A percentile compares a stretch with the other conserved stretches of the same genome.
Evolutionary conservation across 2,888 invertebrate species (phyloP).

Genomic region (Sminthurinus aureus): DNA sequence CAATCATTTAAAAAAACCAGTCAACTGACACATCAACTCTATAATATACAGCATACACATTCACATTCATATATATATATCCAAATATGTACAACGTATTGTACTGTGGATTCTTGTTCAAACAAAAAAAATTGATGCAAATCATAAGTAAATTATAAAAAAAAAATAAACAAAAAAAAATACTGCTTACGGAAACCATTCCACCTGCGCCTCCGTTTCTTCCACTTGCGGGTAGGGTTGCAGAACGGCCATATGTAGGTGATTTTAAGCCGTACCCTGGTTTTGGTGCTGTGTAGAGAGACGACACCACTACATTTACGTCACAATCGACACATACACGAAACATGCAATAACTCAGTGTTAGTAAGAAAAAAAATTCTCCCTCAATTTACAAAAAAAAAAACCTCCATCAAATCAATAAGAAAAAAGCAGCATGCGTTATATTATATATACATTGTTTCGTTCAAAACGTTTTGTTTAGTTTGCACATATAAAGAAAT

Average conservation of each 20-base stretch:
- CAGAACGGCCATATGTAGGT: conserved; percentile 55
- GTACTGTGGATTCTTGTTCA: neutral
- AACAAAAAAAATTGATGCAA: conserved; percentile 5
- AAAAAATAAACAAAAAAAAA: conserved; percentile 10
- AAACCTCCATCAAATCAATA: neutral
- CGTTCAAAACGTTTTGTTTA: too few species aligned
- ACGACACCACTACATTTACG: conserved; percentile 66
- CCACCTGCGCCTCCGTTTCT: conserved; percentile 64
- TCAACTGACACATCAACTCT: neutral
- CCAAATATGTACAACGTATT: neutral
- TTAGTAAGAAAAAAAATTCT: conserved; percentile 43
- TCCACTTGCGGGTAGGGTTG: conserved; percentile 75
- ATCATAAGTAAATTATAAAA: conserved; percentile 7
- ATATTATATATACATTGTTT: neutral
- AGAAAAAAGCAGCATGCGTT: conserved; percentile 10
- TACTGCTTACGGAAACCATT: conserved; percentile 57
- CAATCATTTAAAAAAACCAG: neutral
- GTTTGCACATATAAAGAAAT: too few species aligned
- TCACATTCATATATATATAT: conserved; percentile 9
- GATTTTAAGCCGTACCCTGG: conserved; percentile 80
- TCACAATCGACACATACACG: conserved; percentile 44
- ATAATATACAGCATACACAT: conserved; percentile 13
- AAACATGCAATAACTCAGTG: conserved; percentile 54
- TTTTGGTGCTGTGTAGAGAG: conserved; percentile 74
- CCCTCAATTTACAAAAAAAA: neutral